Conservation (phyloP, 2,888 invertebrate species). For the Platycheirus rosarum region DNA sequence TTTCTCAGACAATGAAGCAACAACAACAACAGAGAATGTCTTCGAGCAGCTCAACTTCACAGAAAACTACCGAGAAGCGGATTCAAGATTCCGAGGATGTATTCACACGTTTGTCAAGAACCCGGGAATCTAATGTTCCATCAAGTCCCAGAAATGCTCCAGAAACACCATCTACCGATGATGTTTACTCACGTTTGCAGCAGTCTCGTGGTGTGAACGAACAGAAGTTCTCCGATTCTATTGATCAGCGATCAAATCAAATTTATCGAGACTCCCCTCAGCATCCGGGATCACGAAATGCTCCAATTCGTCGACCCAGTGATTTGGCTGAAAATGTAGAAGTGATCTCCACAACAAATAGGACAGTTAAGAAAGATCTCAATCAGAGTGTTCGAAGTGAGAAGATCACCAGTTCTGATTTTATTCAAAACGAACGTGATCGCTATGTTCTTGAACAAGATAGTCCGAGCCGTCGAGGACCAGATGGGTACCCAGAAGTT, state of each 20-base stretch:
- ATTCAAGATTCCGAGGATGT: constrained; percentile 73
- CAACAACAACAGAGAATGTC: constrained; percentile 68
- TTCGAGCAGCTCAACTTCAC: constrained; percentile 67
- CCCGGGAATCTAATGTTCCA: constrained; percentile 52
- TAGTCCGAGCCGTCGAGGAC: constrained; percentile 45
- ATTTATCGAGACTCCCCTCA: constrained; percentile 50
- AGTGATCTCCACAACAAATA: constrained; percentile 46
- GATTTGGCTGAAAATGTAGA: constrained; percentile 79
- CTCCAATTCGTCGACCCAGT: constrained; percentile 60
- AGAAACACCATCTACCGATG: constrained; percentile 36
- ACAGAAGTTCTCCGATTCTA: constrained; percentile 55
- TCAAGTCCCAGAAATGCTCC: constrained; percentile 38
- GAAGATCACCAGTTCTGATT: constrained; percentile 71
- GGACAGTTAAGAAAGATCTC: constrained; percentile 75
- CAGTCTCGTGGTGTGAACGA: constrained; percentile 46
- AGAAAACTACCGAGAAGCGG: constrained; percentile 65
- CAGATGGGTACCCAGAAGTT: constrained; percentile 43
- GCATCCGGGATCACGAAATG: constrained; percentile 28
- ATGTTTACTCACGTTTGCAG: constrained; percentile 41
- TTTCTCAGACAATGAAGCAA: constrained; percentile 66
- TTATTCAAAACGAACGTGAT: constrained; percentile 74
- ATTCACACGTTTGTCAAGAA: constrained; percentile 66
- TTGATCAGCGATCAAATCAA: constrained; percentile 67
- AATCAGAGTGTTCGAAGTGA: constrained; percentile 70
- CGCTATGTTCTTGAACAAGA: constrained; percentile 63